These are phyloP conservation scores for Leptoteleia sp. DNA, from an alignment of 1,140 invertebrate genomes.

Conservation along the genomic window DNA sequence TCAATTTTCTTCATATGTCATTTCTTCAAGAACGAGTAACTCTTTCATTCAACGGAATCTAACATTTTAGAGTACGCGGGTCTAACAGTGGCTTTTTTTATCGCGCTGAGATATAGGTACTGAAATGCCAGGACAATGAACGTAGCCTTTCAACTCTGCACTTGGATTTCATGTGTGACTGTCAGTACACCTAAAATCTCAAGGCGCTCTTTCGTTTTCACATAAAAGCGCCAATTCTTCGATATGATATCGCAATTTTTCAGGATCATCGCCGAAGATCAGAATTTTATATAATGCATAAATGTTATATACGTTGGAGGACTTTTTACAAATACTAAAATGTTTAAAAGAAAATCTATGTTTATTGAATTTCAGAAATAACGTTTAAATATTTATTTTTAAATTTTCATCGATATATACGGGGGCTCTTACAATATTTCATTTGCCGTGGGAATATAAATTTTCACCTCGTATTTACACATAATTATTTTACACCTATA, in stretches of 20 bases:
- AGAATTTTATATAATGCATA: conserved; percentile 3
- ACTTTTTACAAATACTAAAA: no score
- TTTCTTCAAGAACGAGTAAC: not conserved
- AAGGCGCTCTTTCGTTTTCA: conserved; percentile 29
- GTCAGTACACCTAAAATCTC: conserved; percentile 18
- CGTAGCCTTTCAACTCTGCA: conserved; percentile 34
- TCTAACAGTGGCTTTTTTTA: conserved; percentile 30
- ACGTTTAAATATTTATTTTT: no score
- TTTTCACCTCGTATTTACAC: no score
- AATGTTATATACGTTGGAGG: not conserved
- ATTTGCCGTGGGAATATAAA: no score
- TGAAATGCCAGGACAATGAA: conserved; percentile 39
- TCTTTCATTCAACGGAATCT: conserved; percentile 7
- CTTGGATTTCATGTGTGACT: conserved; percentile 33
- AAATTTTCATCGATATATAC: no score
- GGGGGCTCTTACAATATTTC: no score
- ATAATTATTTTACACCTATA: no score
- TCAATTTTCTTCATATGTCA: not conserved
- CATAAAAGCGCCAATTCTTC: conserved; percentile 29
- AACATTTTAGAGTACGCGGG: conserved; percentile 24
- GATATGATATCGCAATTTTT: conserved; percentile 33
- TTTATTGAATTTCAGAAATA: no score
- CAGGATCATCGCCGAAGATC: conserved; percentile 3
- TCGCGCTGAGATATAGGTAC: conserved; percentile 35
- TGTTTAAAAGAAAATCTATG: no score